These are phyloP conservation scores for Phrynocephalus versicolor DNA, from an alignment of 2,113 vertebrate species.

Conservation along the genomic window DNA sequence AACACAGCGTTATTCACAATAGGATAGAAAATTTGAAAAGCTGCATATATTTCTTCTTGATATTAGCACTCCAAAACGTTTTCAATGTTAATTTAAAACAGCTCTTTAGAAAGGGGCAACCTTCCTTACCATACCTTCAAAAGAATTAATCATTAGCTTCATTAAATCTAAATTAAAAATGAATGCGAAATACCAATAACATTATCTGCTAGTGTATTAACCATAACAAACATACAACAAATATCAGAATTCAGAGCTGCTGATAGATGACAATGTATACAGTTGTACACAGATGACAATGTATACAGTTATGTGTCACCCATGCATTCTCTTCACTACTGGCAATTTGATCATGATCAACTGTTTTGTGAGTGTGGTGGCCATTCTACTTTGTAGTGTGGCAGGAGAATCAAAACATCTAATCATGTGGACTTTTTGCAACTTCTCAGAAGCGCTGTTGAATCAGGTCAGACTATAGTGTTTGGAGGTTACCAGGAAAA, in stretches of 20 bases:
- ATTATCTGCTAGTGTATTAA: not conserved
- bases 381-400: too few species aligned
- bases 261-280: not conserved
- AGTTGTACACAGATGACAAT: not conserved
- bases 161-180: not conserved
- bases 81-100: not conserved
- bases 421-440: too few species aligned
- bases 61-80: not conserved
- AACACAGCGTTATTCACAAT: not conserved
- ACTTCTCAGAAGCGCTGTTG: too few species aligned
- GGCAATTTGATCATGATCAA: not conserved
- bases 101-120: not conserved
- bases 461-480: too few species aligned
- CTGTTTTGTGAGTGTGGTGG: too few species aligned
- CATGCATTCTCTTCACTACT: not conserved
- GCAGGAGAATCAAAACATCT: too few species aligned
- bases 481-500: too few species aligned
- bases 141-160: fast-evolving
- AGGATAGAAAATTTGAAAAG: not conserved
- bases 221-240: not conserved
- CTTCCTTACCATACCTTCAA: fast-evolving
- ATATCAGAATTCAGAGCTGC: not conserved
- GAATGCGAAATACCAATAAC: not conserved
- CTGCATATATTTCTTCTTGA: not conserved
- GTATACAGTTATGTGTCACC: not conserved